These are phyloP conservation scores for Melanotaenia pygmaea DNA, from an alignment of 2,797 vertebrate species.

Conservation along the genomic window DNA sequence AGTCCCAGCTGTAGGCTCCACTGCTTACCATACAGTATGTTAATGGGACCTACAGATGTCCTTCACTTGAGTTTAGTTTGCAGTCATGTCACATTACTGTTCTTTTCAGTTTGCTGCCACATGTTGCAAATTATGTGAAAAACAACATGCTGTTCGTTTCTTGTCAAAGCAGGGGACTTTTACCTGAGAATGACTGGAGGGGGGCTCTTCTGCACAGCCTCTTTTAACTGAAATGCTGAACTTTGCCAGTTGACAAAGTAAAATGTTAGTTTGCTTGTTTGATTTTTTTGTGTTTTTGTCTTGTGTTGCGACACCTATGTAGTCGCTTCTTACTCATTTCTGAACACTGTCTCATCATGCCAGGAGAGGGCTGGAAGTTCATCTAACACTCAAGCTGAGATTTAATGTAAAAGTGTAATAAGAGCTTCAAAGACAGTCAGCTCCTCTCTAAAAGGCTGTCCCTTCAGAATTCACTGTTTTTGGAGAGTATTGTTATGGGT, in stretches of 20 bases:
- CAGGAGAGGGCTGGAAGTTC: constrained; percentile 72
- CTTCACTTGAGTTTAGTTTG: constrained; percentile 90
- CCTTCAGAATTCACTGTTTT: constrained; percentile 74
- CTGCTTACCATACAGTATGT: constrained; percentile 72
- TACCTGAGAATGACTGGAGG: constrained; percentile 88
- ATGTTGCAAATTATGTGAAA: constrained; percentile 93
- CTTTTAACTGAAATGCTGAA: constrained; percentile 63
- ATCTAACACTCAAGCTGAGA: constrained; percentile 75
- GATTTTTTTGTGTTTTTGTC: constrained; percentile 44
- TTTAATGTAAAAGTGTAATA: constrained; percentile 81
- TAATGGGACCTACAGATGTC: constrained; percentile 86
- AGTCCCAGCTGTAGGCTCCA: constrained; percentile 40
- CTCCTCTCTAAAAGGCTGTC: constrained; percentile 65
- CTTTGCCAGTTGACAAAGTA: constrained; percentile 41
- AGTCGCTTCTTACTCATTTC: constrained; percentile 33
- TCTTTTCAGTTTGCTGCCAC: constrained; percentile 90
- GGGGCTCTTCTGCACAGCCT: constrained; percentile 82
- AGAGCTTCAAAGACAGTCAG: constrained; percentile 71
- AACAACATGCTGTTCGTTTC: constrained; percentile 89
- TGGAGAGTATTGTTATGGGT: constrained; percentile 78
- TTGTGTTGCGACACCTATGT: constrained; percentile 46
- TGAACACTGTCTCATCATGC: constrained; percentile 56
- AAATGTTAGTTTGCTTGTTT: constrained; percentile 28
- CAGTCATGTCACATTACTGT: constrained; percentile 91
- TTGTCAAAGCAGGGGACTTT: constrained; percentile 83